Percentiles rank a stretch among this genome's conserved stretches.
phyloP scores from a whole-genome alignment of 2,797 vertebrate species.

The Phataginus tricuspis region DNA sequence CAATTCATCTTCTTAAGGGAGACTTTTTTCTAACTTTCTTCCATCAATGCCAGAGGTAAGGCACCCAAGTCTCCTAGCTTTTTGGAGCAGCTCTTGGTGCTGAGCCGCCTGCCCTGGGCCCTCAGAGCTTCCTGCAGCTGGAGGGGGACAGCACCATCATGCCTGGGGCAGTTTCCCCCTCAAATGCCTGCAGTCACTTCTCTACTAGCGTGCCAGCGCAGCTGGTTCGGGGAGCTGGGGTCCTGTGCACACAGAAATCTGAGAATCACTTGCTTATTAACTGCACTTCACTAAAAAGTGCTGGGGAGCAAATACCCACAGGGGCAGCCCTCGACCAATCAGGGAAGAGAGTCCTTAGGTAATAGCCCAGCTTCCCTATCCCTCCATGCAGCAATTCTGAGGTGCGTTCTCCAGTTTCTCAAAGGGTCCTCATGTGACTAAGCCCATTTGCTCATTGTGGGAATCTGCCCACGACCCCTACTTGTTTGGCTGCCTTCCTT shows the following conservation, averaged over 20 bases:
- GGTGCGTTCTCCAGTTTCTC: not conserved
- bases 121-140: not conserved
- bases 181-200: not conserved
- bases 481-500: not conserved
- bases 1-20: not conserved
- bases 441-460: not conserved
- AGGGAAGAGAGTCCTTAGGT: not conserved
- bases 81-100: not conserved
- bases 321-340: not conserved
- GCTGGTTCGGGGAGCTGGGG: not conserved
- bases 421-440: not conserved
- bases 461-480: not conserved
- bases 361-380: not conserved
- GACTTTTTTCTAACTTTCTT: not conserved
- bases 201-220: not conserved
- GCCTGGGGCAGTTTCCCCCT: not conserved
- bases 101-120: not conserved
- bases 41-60: not conserved
- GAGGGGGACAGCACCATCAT: fast-evolving
- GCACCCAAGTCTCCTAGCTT: not conserved
- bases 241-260: not conserved
- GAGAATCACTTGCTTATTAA: not conserved
- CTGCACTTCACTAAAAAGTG: not conserved
- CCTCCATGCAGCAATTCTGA: not conserved
- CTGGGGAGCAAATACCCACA: not conserved